These are phyloP conservation scores for Gallinago solitaria DNA, from an alignment of 2,797 vertebrate species.

Conservation along the genomic window DNA sequence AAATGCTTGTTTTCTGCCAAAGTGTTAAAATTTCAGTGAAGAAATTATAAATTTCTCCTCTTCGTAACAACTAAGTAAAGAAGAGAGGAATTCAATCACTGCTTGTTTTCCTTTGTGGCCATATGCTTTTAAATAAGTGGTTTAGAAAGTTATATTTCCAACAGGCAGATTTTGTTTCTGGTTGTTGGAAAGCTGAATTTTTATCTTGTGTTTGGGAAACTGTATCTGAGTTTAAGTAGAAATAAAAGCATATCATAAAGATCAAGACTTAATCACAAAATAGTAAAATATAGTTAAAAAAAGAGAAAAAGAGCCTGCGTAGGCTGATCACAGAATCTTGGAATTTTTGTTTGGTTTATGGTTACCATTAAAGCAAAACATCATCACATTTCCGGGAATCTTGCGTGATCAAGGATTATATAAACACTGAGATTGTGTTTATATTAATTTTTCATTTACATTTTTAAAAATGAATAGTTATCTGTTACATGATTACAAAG, in stretches of 20 bases:
- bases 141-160: neutral
- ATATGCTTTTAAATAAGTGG: neutral
- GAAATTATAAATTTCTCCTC: neutral
- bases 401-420: slow-evolving; percentile 10
- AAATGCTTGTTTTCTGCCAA: neutral
- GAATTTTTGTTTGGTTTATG: slow-evolving; percentile 36
- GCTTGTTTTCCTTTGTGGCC: neutral
- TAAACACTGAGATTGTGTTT: neutral
- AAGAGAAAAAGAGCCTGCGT: neutral
- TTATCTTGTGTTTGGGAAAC: slow-evolving; percentile 31
- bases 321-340: slow-evolving; percentile 1
- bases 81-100: neutral
- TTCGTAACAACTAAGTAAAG: neutral
- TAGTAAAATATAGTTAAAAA: neutral
- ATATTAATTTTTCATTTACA: neutral
- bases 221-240: neutral
- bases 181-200: slow-evolving; percentile 10
- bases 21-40: neutral
- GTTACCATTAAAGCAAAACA: slow-evolving; percentile 16
- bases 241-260: neutral
- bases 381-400: slow-evolving; percentile 31
- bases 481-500: neutral
- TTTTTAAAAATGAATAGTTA: neutral
- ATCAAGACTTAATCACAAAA: neutral
- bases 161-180: neutral